Evolutionary conservation across 2,888 invertebrate species (phyloP).

Genomic region (Nomada hirtipes): DNA sequence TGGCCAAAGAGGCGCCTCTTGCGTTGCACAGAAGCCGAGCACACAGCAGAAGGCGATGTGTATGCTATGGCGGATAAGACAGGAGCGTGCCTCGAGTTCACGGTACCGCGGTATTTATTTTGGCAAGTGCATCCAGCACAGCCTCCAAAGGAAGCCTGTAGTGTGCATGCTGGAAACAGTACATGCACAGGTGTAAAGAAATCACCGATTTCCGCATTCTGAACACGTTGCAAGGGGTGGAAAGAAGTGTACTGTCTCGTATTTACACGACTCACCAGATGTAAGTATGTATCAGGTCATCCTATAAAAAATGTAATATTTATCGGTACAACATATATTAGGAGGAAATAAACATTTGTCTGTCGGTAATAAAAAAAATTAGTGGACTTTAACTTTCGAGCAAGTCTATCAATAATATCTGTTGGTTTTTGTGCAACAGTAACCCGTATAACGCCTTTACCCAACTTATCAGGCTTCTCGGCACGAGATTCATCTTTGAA

Average conservation of each 20-base stretch:
- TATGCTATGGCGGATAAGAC: slow-evolving; percentile 43
- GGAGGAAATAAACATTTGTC: too few relatives aligned
- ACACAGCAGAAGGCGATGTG: slow-evolving; percentile 22
- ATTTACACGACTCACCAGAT: slow-evolving; percentile 30
- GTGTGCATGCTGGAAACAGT: slow-evolving; percentile 43
- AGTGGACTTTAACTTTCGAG: too few relatives aligned
- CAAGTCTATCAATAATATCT: too few relatives aligned
- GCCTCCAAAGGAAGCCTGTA: slow-evolving; percentile 19
- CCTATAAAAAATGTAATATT: too few relatives aligned
- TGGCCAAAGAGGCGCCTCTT: slow-evolving; percentile 55
- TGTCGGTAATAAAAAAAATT: too few relatives aligned
- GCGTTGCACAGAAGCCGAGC: slow-evolving; percentile 27
- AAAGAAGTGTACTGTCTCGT: slow-evolving; percentile 45
- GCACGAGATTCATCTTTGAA: too few relatives aligned
- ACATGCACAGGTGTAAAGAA: slow-evolving; percentile 33
- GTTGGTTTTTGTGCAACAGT: too few relatives aligned
- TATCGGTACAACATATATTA: too few relatives aligned
- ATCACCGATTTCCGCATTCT: slow-evolving; percentile 60
- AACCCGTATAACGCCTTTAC: too few relatives aligned
- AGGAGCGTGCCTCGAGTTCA: slow-evolving; percentile 59
- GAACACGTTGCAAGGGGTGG: slow-evolving; percentile 48
- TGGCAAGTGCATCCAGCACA: slow-evolving; percentile 62
- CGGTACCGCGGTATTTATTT: slow-evolving; percentile 72
- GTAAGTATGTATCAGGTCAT: not conserved
- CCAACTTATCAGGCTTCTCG: too few relatives aligned